phyloP scores from a whole-genome alignment of 1,140 invertebrate genomes.

The Drosophila arawakana region DNA sequence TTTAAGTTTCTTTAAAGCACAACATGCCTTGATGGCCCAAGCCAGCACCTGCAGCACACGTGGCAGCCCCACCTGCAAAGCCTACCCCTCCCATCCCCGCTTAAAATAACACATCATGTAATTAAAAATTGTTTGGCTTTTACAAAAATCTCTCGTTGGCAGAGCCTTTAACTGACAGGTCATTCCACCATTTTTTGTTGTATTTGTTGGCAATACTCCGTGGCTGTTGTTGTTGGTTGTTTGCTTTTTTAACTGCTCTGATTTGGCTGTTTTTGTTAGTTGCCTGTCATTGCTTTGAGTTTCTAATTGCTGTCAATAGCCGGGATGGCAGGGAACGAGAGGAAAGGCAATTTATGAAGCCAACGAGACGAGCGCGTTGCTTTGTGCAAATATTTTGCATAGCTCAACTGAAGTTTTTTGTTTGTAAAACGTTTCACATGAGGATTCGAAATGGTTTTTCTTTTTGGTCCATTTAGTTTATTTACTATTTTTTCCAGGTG shows the following conservation, averaged over 20 bases:
- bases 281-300: slow-evolving; percentile 73
- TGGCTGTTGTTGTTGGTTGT: slow-evolving; percentile 3
- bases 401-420: slow-evolving; percentile 72
- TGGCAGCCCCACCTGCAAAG: background rate
- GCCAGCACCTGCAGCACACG: slow-evolving; percentile 1
- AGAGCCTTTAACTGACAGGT: slow-evolving; percentile 30
- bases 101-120: slow-evolving; percentile 59
- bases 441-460: background rate
- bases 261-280: slow-evolving; percentile 55
- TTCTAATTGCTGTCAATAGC: slow-evolving; percentile 79
- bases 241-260: slow-evolving; percentile 25
- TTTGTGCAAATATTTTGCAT: slow-evolving; percentile 80
- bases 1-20: too few relatives aligned
- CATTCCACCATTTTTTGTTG: slow-evolving; percentile 25
- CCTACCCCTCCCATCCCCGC: background rate
- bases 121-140: slow-evolving; percentile 79
- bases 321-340: background rate
- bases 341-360: slow-evolving; percentile 59
- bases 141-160: slow-evolving; percentile 43
- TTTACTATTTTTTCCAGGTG: background rate
- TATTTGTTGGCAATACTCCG: slow-evolving; percentile 25
- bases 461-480: background rate
- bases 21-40: slow-evolving; percentile 30
- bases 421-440: slow-evolving; percentile 48
- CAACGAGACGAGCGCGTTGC: slow-evolving; percentile 34